Percentiles rank a stretch among this genome's conserved stretches.
Evolutionary conservation across 2,797 vertebrate genomes (phyloP).

Genomic region (Notamacropus eugenii): DNA sequence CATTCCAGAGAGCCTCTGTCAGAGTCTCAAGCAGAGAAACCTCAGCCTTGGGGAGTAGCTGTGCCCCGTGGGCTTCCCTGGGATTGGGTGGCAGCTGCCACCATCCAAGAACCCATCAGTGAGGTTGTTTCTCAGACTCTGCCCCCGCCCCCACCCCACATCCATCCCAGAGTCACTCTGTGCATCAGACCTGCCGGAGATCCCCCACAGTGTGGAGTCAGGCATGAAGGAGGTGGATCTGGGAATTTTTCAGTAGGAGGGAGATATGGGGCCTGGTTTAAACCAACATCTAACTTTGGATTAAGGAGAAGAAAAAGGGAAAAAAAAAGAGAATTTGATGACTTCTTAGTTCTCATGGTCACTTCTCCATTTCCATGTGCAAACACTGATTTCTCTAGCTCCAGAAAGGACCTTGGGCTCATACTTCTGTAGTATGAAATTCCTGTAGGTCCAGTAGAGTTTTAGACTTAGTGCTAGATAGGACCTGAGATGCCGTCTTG

Average conservation of each 20-base stretch:
- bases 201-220: neutral
- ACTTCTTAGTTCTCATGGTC: neutral
- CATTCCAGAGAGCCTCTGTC: neutral
- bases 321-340: neutral
- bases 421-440: neutral
- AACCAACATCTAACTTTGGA: neutral
- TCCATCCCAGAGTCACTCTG: neutral
- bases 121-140: neutral
- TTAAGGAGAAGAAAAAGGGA: neutral
- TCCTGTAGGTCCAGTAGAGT: neutral
- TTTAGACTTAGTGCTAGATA: neutral
- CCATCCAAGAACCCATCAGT: neutral
- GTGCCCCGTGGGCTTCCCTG: neutral
- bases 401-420: slow-evolving; percentile 32
- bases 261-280: neutral
- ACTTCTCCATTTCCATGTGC: neutral
- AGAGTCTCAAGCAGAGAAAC: neutral
- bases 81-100: neutral
- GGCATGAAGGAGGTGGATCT: neutral
- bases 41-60: neutral
- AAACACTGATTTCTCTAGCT: slow-evolving; percentile 55
- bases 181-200: fast-evolving
- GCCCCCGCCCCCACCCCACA: neutral
- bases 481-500: neutral
- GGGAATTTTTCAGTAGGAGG: neutral